Base-by-base conservation (phyloP, 2,888 invertebrate genomes). In the Hermodice carunculata region DNA sequence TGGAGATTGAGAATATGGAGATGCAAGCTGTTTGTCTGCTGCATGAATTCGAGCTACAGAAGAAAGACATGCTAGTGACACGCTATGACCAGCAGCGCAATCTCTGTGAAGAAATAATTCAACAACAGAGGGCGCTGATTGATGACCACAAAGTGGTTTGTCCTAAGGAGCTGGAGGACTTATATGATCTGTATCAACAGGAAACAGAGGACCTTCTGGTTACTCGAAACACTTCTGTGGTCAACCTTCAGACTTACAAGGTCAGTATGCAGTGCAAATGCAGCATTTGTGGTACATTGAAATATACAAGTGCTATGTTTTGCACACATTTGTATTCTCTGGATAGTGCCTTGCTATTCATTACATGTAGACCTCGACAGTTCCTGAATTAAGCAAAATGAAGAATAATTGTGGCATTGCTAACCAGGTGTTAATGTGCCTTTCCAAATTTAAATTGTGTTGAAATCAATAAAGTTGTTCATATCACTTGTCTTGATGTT, bases 41-140 rank as follows among this genome's bases (percentile, higher is more conserved):
- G 51, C 90, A 94, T 28, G 93, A 94, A 77, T 94, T 95, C 78
- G 95, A 96, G 81, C 89, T 96, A 63, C 60, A 61, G 5, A 51
- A 57, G 26, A 65, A 66, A 37, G 61, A 61, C 52, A 66, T 95
- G 67, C 91, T 95, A 76, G 89, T 96, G 70, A 88, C 95, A 71
- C 89, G 94, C 26, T 92, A 93, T 62, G 93, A 94, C n/a, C 89
- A 95, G 29, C 95, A 96, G 85, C 89, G 94, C 26, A 90, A 93
- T 49, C 90, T 96, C 32, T 93, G 94, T 71, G 96, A 96, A 82
- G 94, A 96, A 85, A 96, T 96, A 73, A 96, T 96, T 62, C 93
- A 93, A 1, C 89, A 94, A 43, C 96, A 96, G 86, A 88, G 95
- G 48, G 90, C 92, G 57, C 89, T 96, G 40, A 91, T 96, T 76